Conservation (phyloP, 1,140 invertebrate genomes). For the Pemphigus obesinymphae region DNA sequence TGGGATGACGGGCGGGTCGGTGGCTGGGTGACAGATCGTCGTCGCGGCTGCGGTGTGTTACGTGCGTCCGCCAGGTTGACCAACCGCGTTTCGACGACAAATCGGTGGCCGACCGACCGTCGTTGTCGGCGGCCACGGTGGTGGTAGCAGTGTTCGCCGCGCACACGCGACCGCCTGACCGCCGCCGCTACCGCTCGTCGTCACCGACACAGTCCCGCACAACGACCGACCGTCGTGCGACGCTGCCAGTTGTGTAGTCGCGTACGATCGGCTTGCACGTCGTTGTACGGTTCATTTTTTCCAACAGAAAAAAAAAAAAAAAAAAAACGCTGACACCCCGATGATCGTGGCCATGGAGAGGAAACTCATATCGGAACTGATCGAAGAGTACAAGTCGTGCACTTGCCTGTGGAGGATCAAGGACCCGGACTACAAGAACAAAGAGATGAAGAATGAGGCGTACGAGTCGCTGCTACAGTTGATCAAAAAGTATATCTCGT, state of each 20-base stretch:
- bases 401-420: constrained; percentile 32
- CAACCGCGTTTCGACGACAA: constrained; percentile 10
- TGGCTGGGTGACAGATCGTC: neutral
- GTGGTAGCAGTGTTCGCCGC: constrained; percentile 18
- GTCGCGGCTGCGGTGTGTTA: neutral
- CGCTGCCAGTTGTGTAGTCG: neutral
- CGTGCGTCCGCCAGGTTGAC: neutral
- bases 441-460: constrained; percentile 29
- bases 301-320: too few species aligned
- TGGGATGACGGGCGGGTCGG: too few species aligned
- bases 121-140: neutral
- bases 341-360: constrained; percentile 34
- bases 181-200: neutral
- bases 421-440: constrained; percentile 35
- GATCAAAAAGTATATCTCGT: neutral
- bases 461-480: constrained; percentile 28
- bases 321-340: too few species aligned
- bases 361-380: constrained; percentile 26
- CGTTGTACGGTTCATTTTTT: too few species aligned
- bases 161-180: neutral
- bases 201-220: neutral
- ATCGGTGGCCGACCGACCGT: constrained; percentile 22
- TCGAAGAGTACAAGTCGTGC: constrained; percentile 22
- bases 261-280: neutral
- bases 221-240: neutral